Evolutionary conservation across 1,140 invertebrate genomes (phyloP).

Genomic region (Hylaeus volcanicus): DNA sequence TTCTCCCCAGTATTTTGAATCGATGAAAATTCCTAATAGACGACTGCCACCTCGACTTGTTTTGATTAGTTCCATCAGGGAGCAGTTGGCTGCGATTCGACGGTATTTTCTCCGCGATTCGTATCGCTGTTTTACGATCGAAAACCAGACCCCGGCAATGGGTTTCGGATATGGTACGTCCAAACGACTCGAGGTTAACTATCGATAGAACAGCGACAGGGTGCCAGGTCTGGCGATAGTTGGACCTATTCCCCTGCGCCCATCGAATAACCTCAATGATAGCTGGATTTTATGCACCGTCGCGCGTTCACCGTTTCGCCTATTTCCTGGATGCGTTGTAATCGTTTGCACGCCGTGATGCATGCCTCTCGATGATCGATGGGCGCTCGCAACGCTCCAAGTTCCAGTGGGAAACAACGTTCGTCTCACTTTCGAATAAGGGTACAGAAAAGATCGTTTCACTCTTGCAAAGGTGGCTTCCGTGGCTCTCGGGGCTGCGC

Average conservation of each 20-base stretch:
- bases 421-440: background rate
- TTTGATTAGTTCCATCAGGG: background rate
- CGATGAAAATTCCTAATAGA: background rate
- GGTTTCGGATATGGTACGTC: background rate
- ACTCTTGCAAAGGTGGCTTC: background rate
- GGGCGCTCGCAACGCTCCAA: conserved; percentile 1
- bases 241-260: conserved; percentile 17
- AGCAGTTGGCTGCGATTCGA: too few relatives aligned
- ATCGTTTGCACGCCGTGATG: conserved; percentile 2
- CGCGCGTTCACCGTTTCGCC: conserved; percentile 46
- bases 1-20: too few relatives aligned
- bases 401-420: background rate
- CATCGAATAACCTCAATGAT: conserved; percentile 48
- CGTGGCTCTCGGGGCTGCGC: too few relatives aligned
- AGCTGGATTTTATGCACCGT: conserved; percentile 61
- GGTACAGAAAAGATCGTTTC: background rate
- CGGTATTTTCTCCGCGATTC: background rate
- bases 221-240: conserved; percentile 32
- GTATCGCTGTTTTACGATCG: background rate
- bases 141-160: background rate
- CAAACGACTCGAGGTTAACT: background rate
- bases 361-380: conserved; percentile 40
- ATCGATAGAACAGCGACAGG: conserved; percentile 12
- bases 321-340: conserved; percentile 40
- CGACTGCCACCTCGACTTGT: too few relatives aligned